Base-by-base conservation (phyloP, 2,888 invertebrate species). In the Amblyteles armatorius region DNA sequence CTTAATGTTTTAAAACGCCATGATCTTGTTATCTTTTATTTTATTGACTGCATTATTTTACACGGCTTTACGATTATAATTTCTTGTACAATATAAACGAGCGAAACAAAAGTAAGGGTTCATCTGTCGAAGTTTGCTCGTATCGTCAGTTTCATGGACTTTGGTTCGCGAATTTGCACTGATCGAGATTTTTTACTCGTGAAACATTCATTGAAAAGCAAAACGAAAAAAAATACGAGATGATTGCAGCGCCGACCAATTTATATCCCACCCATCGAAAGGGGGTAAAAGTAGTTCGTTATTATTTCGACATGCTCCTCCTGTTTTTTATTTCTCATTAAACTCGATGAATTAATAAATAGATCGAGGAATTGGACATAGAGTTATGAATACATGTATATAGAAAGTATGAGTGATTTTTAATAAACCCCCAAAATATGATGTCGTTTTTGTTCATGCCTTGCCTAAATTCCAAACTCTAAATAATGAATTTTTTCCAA, bases 381-480 rank as follows among this genome's bases (percentile, higher is more conserved):
- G 76, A 82, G 77, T 79, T 71, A 81, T 79, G 73, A 65, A 67
- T 77, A 85, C 85, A 68, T 82, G 85, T 82, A 85, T 67, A 85
- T 85, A 82, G 79, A 77, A 79, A 77, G 82, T 79, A 85, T 79
- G 82, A 82, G 82, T 85, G 85, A 82, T 85, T 85, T 85, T 85
- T 85, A 85, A 85, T 85, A 85, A 85, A 85, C 72, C 63, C 67
- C 9, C 2, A 79, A 76, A 85, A 55, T 13, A 79, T 79, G 16
- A 22, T 52, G 67, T 55, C 11, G 36, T n/a, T 16, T 67, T 50
- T 11, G 11, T 79, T 11, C 48, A 3, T 52, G 2, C 22, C 11
- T 33, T 36, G 16, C 55, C 36, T 33, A 33, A 33, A 5, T 33
- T 33, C 33, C 5, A 33, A 0, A 33, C 0, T 5, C 33, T 4